Base-by-base conservation (phyloP, 2,113 vertebrate genomes). In the Lagenorhynchus albirostris region DNA sequence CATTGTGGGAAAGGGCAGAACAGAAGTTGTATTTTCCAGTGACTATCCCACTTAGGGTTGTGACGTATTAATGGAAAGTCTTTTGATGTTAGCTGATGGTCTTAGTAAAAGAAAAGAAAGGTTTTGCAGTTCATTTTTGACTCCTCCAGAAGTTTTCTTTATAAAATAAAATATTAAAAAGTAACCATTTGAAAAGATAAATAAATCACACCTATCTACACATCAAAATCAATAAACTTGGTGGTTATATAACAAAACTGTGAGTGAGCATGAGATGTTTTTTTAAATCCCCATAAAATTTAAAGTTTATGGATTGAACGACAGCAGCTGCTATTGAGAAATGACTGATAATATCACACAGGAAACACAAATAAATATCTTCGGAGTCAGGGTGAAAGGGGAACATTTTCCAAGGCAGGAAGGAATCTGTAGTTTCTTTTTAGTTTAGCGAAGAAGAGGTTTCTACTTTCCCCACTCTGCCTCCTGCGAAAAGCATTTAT, bases 81-180 rank as follows among this genome's bases (percentile, higher is more conserved):
- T 93, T 76, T 50, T 6, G 6, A 38, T 67, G 15, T 25, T 23
- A 38, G 8, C 70, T 8, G 8, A 4, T 20, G 36, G 68, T n/a
- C 36, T 82, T 44, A 23, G 31, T 63, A 41, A 86, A 62, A 82
- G 21, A 71, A 79, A 14, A 82, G 11, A 8, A 62, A 79, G 13
- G 5, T 1, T 73, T 47, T 36, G 15, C n/a, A 4, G 26, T 17
- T 84, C 60, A 33, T 41, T 82, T 89, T 62, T 47, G 41, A 25
- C 21, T 76, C 36, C n/a, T 79, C 2, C 33, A 84, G 36, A 67
- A 80, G 23, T 29, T 50, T 86, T 47, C 47, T 86, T 89, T 68
- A 55, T 67, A 86, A 89, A 97, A 60, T 60, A 71, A 44, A 89
- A 67, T 38, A 44, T 53, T 74, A 15, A 55, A 80, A 33, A 88